A percentile compares a stretch with the other conserved stretches of the same genome.
These are phyloP conservation scores for Brenthis ino DNA, from an alignment of 2,888 invertebrate species.

Conservation along the genomic window DNA sequence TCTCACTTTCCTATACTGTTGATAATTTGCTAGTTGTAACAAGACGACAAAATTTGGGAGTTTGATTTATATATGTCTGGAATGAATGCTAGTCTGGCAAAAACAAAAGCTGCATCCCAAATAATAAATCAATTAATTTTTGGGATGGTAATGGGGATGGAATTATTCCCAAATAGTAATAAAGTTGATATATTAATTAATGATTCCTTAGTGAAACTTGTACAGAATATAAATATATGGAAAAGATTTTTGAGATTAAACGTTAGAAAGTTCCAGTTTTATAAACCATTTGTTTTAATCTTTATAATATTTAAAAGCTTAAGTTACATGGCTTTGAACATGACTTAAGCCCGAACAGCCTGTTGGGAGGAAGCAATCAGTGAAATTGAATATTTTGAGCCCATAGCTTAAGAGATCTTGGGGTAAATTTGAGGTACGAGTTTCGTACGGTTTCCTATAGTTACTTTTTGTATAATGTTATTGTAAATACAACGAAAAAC, in stretches of 20 bases:
- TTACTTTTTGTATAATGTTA: neutral
- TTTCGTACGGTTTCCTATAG: neutral
- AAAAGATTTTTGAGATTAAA: neutral
- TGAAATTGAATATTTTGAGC: constrained; percentile 23
- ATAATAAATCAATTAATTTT: too few relatives aligned
- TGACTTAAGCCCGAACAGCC: constrained; percentile 7
- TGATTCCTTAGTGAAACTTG: too few relatives aligned
- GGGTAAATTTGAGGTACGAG: constrained; percentile 5
- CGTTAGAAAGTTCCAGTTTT: neutral
- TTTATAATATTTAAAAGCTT: neutral
- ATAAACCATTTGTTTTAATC: constrained; percentile 12
- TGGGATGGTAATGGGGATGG: too few relatives aligned
- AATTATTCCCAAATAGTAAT: too few relatives aligned
- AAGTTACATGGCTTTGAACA: constrained; percentile 7
- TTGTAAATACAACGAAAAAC: neutral
- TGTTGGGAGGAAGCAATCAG: constrained; percentile 22
- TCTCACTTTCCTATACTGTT: too few relatives aligned
- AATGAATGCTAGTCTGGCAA: too few relatives aligned
- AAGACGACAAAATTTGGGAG: too few relatives aligned
- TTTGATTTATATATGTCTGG: too few relatives aligned
- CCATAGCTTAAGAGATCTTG: constrained; percentile 20
- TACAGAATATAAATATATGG: too few relatives aligned
- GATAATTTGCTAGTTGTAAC: too few relatives aligned
- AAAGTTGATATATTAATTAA: too few relatives aligned
- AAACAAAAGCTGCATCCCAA: too few relatives aligned